Evolutionary conservation across 1,140 invertebrate genomes (phyloP).

Genomic region (Psilanteris sp.): DNA sequence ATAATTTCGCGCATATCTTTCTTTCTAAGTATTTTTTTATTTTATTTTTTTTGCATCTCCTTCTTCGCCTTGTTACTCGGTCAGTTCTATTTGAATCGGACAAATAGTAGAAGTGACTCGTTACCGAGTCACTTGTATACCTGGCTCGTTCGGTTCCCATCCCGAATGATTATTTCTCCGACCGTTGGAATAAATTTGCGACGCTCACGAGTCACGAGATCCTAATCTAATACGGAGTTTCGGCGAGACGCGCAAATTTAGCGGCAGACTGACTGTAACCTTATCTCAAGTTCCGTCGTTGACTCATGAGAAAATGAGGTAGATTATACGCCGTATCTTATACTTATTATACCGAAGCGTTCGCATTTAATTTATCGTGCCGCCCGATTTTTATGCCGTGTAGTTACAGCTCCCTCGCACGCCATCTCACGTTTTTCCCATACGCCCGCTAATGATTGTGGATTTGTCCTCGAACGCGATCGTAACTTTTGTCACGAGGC

Average conservation of each 20-base stretch:
- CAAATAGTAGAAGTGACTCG: conserved; percentile 60
- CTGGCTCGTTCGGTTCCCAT: conserved; percentile 63
- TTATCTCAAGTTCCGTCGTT: conserved; percentile 63
- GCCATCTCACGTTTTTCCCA: conserved; percentile 55
- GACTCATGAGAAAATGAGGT: conserved; percentile 63
- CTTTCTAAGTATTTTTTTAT: no score
- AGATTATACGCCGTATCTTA: conserved; percentile 58
- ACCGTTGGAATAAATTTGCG: conserved; percentile 75
- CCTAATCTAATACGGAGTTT: conserved; percentile 76
- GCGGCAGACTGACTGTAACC: conserved; percentile 59
- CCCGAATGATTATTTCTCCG: conserved; percentile 75
- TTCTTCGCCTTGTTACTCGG: background rate
- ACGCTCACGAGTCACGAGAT: conserved; percentile 70
- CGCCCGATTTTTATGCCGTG: conserved; percentile 18
- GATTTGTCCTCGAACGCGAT: conserved; percentile 34
- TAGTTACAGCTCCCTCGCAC: conserved; percentile 64
- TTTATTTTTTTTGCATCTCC: no score
- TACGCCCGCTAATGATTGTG: conserved; percentile 46
- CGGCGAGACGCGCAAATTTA: conserved; percentile 66
- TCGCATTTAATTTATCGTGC: conserved; percentile 61
- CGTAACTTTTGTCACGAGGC: conserved; percentile 16
- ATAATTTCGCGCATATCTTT: conserved; percentile 11
- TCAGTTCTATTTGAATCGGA: conserved; percentile 44
- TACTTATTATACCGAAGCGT: conserved; percentile 58
- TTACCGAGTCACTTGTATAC: conserved; percentile 68